Percentiles rank a stretch among this genome's conserved stretches.
These are phyloP conservation scores for Protomyctophum bolini DNA, from an alignment of 2,113 vertebrate genomes.

Conservation along the genomic window DNA sequence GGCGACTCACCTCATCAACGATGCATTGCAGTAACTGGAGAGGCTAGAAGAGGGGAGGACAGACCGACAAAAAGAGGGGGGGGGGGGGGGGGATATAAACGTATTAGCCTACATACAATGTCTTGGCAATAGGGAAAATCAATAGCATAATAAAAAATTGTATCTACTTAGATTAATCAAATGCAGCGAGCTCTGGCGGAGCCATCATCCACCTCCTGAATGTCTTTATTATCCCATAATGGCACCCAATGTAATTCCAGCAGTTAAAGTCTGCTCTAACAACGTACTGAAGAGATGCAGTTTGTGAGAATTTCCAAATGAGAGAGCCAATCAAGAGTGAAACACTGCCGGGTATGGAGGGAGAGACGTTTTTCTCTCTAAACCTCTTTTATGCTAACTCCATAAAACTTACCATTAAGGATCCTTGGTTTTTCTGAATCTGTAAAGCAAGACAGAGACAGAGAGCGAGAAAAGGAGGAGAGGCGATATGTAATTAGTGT, in stretches of 20 bases:
- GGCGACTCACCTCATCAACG: conserved; percentile 99
- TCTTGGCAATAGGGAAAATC: conserved; percentile 93
- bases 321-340: conserved; percentile 89
- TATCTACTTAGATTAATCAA: conserved; percentile 95
- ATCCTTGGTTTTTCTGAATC: conserved; percentile 99
- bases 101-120: conserved; percentile 88
- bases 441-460: conserved; percentile 75
- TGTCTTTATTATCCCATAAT: conserved; percentile 96
- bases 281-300: conserved; percentile 91
- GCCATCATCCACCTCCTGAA: conserved; percentile 83
- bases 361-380: conserved; percentile 77
- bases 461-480: conserved; percentile 72
- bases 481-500: conserved; percentile 99
- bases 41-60: conserved; percentile 85
- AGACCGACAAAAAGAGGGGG: conserved; percentile 37
- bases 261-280: conserved; percentile 91
- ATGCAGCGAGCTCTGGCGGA: conserved; percentile 90
- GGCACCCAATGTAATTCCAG: conserved; percentile 94
- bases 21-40: conserved; percentile 99
- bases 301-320: conserved; percentile 92
- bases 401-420: conserved; percentile 99
- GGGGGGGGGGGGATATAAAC: conserved; percentile 51
- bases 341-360: conserved; percentile 88
- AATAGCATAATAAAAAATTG: conserved; percentile 91
- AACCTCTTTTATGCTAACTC: conserved; percentile 67